phyloP scores from a whole-genome alignment of 2,797 vertebrate genomes.

The Propithecus perrieri region DNA sequence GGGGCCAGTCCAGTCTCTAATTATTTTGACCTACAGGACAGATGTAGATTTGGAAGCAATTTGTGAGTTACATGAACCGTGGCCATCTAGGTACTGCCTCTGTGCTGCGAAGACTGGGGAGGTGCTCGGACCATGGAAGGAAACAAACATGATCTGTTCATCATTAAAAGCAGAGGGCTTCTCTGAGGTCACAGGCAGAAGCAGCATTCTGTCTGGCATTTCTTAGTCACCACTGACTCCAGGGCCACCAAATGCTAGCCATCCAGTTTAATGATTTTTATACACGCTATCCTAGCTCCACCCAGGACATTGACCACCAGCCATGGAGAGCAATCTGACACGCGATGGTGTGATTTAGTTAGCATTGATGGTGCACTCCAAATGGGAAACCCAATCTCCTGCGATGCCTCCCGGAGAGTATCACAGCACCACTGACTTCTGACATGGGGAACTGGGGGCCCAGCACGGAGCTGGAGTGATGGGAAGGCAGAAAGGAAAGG shows the following conservation, averaged over 20 bases:
- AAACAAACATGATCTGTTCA: neutral
- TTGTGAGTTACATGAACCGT: neutral
- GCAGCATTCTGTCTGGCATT: neutral
- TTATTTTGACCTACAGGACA: neutral
- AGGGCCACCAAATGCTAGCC: neutral
- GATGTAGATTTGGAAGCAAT: neutral
- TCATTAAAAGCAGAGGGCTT: neutral
- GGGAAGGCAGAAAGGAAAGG: neutral
- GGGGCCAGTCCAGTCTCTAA: neutral
- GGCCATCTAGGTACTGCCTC: neutral
- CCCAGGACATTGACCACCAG: neutral
- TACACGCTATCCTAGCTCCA: neutral
- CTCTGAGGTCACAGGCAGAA: neutral
- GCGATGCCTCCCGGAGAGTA: constrained; percentile 21
- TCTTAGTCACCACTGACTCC: neutral
- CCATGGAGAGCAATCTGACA: neutral
- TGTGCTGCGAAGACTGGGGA: neutral
- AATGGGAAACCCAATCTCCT: constrained; percentile 22
- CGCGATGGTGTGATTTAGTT: neutral
- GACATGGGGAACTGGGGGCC: neutral
- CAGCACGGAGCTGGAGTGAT: neutral
- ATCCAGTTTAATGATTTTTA: neutral
- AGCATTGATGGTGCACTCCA: neutral
- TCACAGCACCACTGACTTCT: constrained; percentile 13
- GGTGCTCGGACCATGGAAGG: neutral